Conservation (phyloP, 2,888 invertebrate genomes). For the Eupithecia vulgata region DNA sequence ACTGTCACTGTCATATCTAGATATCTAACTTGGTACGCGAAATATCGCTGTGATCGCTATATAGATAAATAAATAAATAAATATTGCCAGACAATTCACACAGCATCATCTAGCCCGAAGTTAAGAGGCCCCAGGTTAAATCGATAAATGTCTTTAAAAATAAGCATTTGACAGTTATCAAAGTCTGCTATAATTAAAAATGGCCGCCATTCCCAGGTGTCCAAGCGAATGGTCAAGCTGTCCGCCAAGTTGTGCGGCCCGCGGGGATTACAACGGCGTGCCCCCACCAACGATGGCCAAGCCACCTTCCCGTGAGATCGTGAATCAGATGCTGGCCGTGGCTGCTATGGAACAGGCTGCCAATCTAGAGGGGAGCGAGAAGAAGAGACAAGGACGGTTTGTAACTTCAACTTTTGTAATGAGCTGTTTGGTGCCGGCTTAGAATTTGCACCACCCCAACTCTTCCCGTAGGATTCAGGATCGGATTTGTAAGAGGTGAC, state of each 20-base stretch:
- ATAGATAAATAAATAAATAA: too few relatives aligned
- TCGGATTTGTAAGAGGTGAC: too few relatives aligned
- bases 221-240: constrained; percentile 83
- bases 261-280: constrained; percentile 90
- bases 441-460: too few relatives aligned
- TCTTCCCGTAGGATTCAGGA: too few relatives aligned
- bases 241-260: constrained; percentile 88
- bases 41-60: too few relatives aligned
- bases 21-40: too few relatives aligned
- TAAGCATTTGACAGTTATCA: neutral
- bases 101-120: too few relatives aligned
- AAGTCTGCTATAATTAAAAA: neutral
- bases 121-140: too few relatives aligned
- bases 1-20: too few relatives aligned
- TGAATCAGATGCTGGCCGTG: constrained; percentile 89
- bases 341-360: constrained; percentile 85
- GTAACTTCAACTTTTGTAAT: neutral
- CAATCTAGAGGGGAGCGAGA: constrained; percentile 60
- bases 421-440: too few relatives aligned
- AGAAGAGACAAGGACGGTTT: constrained; percentile 61
- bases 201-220: constrained; percentile 71
- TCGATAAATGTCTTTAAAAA: too few relatives aligned
- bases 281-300: constrained; percentile 87
- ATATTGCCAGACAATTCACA: too few relatives aligned
- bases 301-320: constrained; percentile 85